phyloP scores from a whole-genome alignment of 2,888 invertebrate genomes.

The Metopia argyrocephala region DNA sequence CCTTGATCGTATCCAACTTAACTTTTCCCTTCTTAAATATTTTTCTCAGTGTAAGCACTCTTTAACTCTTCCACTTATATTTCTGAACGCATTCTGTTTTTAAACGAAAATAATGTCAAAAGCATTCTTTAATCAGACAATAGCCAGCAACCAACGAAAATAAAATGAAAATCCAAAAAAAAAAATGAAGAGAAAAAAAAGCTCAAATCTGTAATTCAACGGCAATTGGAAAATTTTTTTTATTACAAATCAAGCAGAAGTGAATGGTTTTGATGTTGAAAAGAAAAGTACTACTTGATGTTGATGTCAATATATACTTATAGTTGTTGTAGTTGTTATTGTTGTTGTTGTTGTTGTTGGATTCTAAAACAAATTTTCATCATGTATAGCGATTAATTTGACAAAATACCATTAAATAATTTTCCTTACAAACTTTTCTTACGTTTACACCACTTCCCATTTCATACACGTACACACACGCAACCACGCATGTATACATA shows the following conservation, averaged over 20 bases:
- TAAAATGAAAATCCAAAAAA: neutral
- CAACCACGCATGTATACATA: neutral
- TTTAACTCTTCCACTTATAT: neutral
- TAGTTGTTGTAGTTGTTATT: neutral
- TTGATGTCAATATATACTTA: neutral
- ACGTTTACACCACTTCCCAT: neutral
- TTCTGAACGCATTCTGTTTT: neutral
- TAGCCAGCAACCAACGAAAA: neutral
- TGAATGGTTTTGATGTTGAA: conserved; percentile 37
- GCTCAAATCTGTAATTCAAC: conserved; percentile 16
- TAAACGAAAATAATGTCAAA: conserved; percentile 28
- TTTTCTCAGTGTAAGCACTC: conserved; percentile 3
- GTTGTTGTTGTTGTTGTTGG: neutral
- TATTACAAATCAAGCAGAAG: conserved; percentile 32
- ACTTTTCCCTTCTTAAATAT: neutral
- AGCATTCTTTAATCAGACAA: conserved; percentile 11
- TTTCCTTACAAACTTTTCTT: neutral
- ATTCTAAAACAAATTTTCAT: conserved; percentile 9
- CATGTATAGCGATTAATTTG: conserved; percentile 28
- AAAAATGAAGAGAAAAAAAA: neutral
- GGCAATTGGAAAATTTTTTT: conserved; percentile 19
- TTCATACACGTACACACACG: neutral
- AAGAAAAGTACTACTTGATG: neutral
- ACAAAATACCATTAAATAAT: conserved; percentile 29
- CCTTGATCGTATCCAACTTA: too few species aligned